These are phyloP conservation scores for Sipha flava DNA, from an alignment of 1,140 invertebrate genomes.

Conservation along the genomic window DNA sequence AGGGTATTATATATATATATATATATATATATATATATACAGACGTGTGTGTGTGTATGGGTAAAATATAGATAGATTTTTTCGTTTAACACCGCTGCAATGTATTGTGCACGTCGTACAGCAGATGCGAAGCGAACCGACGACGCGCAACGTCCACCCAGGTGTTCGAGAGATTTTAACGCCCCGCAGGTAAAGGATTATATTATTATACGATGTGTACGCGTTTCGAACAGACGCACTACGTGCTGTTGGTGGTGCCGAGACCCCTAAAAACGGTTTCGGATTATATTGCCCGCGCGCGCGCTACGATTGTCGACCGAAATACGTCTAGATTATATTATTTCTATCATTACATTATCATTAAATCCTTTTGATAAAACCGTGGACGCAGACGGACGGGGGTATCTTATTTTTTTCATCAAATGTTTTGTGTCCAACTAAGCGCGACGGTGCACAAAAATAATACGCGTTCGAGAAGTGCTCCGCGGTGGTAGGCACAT, in stretches of 20 bases:
- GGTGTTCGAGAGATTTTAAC: conserved; percentile 20
- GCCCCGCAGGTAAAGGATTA: conserved; percentile 24
- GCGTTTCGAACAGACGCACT: too few relatives aligned
- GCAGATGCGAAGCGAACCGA: neutral
- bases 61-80: too few relatives aligned
- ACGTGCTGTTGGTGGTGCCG: too few relatives aligned
- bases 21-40: too few relatives aligned
- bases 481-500: neutral
- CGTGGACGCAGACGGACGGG: neutral
- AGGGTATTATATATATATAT: too few relatives aligned
- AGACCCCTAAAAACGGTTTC: conserved; percentile 9
- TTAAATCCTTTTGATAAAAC: neutral
- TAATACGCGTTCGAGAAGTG: neutral
- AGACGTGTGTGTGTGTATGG: too few relatives aligned
- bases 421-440: neutral
- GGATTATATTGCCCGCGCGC: neutral
- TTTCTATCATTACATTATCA: neutral
- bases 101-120: neutral
- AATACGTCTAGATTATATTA: neutral
- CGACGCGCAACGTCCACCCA: neutral
- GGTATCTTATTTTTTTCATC: neutral
- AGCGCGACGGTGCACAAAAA: conserved; percentile 17
- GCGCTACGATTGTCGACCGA: neutral
- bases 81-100: too few relatives aligned
- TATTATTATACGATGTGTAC: neutral